Evolutionary conservation across 2,888 invertebrate species (phyloP).

Genomic region (Melipona bicolor): DNA sequence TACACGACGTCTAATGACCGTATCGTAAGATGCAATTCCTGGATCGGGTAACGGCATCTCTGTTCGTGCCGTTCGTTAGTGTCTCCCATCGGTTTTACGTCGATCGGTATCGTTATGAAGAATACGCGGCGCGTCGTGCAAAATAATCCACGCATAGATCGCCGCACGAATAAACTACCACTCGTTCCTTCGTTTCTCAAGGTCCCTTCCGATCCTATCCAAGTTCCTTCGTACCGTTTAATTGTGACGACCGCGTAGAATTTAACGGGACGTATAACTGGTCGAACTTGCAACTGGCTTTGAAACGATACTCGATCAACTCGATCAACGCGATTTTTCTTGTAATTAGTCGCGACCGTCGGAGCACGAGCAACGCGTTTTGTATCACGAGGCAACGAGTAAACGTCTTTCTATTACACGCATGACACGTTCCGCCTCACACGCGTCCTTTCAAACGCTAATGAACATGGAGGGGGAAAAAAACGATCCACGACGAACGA

Average conservation of each 20-base stretch:
- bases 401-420: neutral
- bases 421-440: neutral
- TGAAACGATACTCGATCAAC: neutral
- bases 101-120: neutral
- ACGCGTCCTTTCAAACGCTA: neutral
- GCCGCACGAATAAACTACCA: conserved; percentile 8
- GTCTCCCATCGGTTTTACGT: conserved; percentile 1
- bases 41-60: conserved; percentile 14
- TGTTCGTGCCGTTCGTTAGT: conserved; percentile 6
- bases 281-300: neutral
- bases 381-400: neutral
- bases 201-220: neutral
- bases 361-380: neutral
- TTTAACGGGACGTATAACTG: conserved; percentile 15
- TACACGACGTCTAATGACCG: neutral
- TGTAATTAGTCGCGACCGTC: conserved; percentile 15
- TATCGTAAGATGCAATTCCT: conserved; percentile 3
- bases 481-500: neutral
- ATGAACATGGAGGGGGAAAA: neutral
- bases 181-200: neutral
- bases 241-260: neutral
- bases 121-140: neutral
- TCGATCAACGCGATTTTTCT: conserved; percentile 20
- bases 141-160: neutral
- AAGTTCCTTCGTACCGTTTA: too few species aligned